Percentiles rank a stretch among this genome's conserved stretches.
These are phyloP conservation scores for Hemichromis elongatus DNA, from an alignment of 2,113 vertebrate species.

Conservation along the genomic window DNA sequence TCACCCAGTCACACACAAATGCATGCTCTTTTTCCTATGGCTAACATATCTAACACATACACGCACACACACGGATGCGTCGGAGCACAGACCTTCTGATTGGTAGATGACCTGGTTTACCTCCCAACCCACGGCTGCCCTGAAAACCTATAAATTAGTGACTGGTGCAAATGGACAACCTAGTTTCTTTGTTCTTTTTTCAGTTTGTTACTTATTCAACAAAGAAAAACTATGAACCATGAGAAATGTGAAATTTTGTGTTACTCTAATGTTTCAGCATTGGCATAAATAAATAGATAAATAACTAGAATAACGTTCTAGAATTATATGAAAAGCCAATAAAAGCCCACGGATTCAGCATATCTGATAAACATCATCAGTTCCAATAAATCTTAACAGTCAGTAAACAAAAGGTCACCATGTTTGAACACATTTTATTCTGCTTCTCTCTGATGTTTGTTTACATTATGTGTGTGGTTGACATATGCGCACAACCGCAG, in stretches of 20 bases:
- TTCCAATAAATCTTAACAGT: not conserved
- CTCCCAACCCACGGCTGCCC: not conserved
- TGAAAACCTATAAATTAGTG: not conserved
- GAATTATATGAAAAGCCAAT: not conserved
- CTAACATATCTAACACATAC: not conserved
- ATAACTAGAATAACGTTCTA: not conserved
- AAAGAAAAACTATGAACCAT: not conserved
- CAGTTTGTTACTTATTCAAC: not conserved
- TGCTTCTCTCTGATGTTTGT: not conserved
- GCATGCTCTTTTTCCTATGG: not conserved
- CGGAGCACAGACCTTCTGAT: not conserved
- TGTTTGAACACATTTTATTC: conserved; percentile 24
- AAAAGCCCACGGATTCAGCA: not conserved
- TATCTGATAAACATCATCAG: not conserved
- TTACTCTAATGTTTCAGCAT: not conserved
- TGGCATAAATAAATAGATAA: not conserved
- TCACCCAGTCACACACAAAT: not conserved
- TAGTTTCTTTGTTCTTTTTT: not conserved
- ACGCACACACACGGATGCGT: not conserved
- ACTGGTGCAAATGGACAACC: not conserved
- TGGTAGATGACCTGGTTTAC: not conserved
- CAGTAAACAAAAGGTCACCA: not conserved
- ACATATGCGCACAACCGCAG: not conserved
- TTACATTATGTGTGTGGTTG: not conserved
- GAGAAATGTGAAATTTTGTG: not conserved